Evolutionary conservation across 1,140 invertebrate genomes (phyloP).

Genomic region (Uloborus diversus): DNA sequence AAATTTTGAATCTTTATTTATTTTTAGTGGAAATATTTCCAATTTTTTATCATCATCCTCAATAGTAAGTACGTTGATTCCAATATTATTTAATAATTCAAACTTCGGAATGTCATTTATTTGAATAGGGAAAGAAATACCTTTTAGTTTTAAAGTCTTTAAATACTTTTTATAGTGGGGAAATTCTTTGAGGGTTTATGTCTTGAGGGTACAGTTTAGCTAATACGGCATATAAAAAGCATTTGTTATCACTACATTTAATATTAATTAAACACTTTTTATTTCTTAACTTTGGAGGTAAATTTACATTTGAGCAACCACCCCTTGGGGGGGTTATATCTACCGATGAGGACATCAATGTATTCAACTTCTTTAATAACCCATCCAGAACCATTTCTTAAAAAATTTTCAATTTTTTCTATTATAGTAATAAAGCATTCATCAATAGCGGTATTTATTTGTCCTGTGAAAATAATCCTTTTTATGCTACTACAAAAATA

Average conservation of each 20-base stretch:
- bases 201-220: constrained; percentile 9
- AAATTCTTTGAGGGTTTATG: neutral
- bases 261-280: constrained; percentile 14
- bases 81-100: neutral
- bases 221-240: constrained; percentile 14
- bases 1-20: constrained; percentile 11
- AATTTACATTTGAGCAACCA: neutral
- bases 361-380: neutral
- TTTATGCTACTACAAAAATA: too few species aligned
- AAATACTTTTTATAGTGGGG: neutral
- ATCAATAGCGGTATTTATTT: constrained; percentile 3
- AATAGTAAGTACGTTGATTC: neutral
- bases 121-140: constrained; percentile 3
- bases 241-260: constrained; percentile 2
- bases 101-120: neutral
- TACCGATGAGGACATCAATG: constrained; percentile 12
- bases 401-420: neutral
- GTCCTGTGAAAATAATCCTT: constrained; percentile 1
- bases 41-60: neutral
- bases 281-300: neutral
- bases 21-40: neutral
- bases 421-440: constrained; percentile 1
- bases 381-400: constrained; percentile 21
- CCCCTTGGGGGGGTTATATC: neutral
- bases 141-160: neutral